phyloP scores from a whole-genome alignment of 2,888 invertebrate species.

The Macrosiphum euphorbiae region DNA sequence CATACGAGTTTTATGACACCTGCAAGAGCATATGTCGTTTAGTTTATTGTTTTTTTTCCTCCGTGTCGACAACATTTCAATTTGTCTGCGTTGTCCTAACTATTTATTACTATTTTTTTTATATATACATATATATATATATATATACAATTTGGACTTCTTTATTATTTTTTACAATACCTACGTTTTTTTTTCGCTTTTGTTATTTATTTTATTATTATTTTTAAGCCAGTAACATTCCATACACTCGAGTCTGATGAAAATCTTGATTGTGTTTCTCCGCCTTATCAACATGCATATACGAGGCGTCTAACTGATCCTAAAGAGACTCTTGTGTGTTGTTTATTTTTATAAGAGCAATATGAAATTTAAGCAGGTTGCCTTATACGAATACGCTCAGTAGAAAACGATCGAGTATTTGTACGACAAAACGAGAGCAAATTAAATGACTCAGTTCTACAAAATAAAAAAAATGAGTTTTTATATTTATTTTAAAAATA shows the following conservation, averaged over 20 bases:
- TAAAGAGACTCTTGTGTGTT: background rate
- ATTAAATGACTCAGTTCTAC: background rate
- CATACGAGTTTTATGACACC: slow-evolving; percentile 38
- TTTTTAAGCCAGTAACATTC: background rate
- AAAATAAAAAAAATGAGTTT: background rate
- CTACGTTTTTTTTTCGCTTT: background rate
- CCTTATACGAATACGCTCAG: background rate
- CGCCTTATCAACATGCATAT: background rate
- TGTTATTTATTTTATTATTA: background rate
- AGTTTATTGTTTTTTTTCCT: slow-evolving; percentile 35
- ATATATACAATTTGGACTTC: slow-evolving; percentile 6
- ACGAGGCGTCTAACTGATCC: slow-evolving; percentile 6
- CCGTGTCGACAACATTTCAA: slow-evolving; percentile 6
- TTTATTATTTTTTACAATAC: background rate
- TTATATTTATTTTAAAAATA: background rate
- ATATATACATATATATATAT: background rate
- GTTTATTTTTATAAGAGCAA: background rate
- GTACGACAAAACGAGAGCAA: background rate
- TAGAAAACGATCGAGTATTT: background rate
- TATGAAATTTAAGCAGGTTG: background rate
- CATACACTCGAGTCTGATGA: slow-evolving; percentile 39
- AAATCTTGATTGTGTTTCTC: slow-evolving; percentile 43
- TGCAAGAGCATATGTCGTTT: background rate
- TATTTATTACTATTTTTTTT: slow-evolving; percentile 30
- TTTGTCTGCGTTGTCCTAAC: slow-evolving; percentile 15